Base-by-base conservation (phyloP, 2,888 invertebrate genomes). In the Acanthopleura granulata region DNA sequence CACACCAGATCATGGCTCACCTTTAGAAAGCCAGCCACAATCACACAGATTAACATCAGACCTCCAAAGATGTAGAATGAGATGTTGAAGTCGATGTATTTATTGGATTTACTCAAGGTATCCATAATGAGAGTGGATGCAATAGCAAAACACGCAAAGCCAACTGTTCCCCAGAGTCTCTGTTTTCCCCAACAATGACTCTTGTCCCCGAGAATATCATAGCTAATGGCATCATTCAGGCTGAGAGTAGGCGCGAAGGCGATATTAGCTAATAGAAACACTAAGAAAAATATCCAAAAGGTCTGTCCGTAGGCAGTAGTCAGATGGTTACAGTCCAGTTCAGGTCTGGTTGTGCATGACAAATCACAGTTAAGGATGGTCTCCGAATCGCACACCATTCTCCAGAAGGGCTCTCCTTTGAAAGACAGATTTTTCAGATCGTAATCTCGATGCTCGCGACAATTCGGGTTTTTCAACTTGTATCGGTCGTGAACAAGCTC, bases 141-240 rank as follows among this genome's bases (percentile, higher is more conserved):
- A 14, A 91, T 82, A 4, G 89, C 89, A 78, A 89, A 80, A 94
- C 93, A 0, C 92, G 91, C 70, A 91, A 97, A 97, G 15, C 95
- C 97, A 0, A 97, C 92, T 0, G 97, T 95, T 0, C 97, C 97
- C 94, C 95, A 97, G 77, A 96, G 91, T 66, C 96, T 93, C 89
- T 97, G 97, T 82, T 94, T 93, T 0, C 97, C 97, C 89, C 96
- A 97, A 40, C 93, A 92, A 71, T 94, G 93, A n/a, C 94, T 93
- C 74, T 93, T 94, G 85, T 94, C 94, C 89, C 95, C 95, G 81
- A 96, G 95, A 93, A 95, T 94, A 16, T 94, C 95, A 78, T 96
- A 91, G 0, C 96, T 95, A 79, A 96, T 95, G 0, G 96, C 96
- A 91, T 97, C 96, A 93, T 96, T 94, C 75, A 97, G 94, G 16